A percentile compares a stretch with the other conserved stretches of the same genome.
These are phyloP conservation scores for Orussus abietinus DNA, from an alignment of 1,140 invertebrate genomes.

Conservation along the genomic window DNA sequence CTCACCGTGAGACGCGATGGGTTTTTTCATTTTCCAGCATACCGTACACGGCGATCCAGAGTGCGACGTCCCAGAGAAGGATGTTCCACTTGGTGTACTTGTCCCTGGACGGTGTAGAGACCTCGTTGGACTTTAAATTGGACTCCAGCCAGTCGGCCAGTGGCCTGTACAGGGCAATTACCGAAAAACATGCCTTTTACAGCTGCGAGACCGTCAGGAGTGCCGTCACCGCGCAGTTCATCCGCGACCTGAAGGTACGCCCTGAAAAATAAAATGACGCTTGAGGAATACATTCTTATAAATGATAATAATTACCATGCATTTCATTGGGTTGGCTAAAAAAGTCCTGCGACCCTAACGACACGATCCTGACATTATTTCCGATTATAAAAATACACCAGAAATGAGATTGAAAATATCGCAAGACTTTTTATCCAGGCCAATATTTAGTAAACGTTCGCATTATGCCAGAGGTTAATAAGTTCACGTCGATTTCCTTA, in stretches of 20 bases:
- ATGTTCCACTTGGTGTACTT: slow-evolving; percentile 74
- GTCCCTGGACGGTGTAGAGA: slow-evolving; percentile 65
- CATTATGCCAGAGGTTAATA: too few relatives aligned
- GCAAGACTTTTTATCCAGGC: too few relatives aligned
- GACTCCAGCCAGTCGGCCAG: slow-evolving; percentile 73
- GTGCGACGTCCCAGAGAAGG: slow-evolving; percentile 70
- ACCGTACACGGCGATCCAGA: slow-evolving; percentile 77
- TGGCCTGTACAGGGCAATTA: slow-evolving; percentile 81
- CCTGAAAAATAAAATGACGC: too few relatives aligned
- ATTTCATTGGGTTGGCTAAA: too few relatives aligned
- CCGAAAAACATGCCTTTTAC: slow-evolving; percentile 88
- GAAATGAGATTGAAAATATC: too few relatives aligned
- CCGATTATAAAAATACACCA: too few relatives aligned
- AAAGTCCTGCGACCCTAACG: too few relatives aligned
- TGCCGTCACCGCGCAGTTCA: slow-evolving; percentile 83
- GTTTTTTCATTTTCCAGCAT: slow-evolving; percentile 61
- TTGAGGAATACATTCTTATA: too few relatives aligned
- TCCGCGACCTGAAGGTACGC: slow-evolving; percentile 80
- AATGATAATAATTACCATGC: too few relatives aligned
- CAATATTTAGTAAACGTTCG: too few relatives aligned
- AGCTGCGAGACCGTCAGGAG: slow-evolving; percentile 85
- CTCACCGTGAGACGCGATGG: too few relatives aligned
- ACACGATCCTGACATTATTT: too few relatives aligned
- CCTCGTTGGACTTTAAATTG: slow-evolving; percentile 73
- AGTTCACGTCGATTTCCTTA: slow-evolving; percentile 35